Base-by-base conservation (phyloP, 2,113 vertebrate genomes). In the Trinectes maculatus region DNA sequence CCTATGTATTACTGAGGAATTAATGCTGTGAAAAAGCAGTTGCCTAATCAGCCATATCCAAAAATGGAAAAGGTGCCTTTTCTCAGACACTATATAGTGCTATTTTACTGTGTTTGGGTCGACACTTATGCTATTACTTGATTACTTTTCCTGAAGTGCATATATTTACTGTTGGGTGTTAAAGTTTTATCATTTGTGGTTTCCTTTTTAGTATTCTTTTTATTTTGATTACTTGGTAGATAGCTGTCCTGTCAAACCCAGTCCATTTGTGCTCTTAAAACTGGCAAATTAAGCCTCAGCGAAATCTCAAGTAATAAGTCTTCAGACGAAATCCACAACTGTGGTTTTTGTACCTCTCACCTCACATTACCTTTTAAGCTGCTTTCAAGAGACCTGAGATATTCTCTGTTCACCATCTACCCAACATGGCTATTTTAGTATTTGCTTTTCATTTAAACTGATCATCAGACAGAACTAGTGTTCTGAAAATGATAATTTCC, bases 1-100 rank as follows among this genome's bases (percentile, higher is more conserved):
- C n/a, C 33, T 31, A 18, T 79, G 77, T 49, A 67, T 80, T 68
- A 79, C 73, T 60, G 64, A 71, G 61, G 52, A 79, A 52, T 71
- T 18, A 49, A 62, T 59, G 28, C n/a, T 49, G 63, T 57, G 40
- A 52, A 77, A 70, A 66, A 48, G 3, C 6, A 55, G 53, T 47
- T 3, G 11, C 26, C n/a, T 72, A 39, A 60, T 74, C 34, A 61
- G 25, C 59, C 37, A 18, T 19, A 29, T 48, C 40, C 34, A 62
- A 58, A 44, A 59, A 25, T 63, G 29, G 48, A 79, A 42, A 13
- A 5, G 18, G 16, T 13, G 16, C 43, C 40, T 21, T 12, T 22
- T 11, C 24, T 33, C 16, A 29, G 16, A 46, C 19, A 12, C 8
- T 12, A 2, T 21, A 46, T 3, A n/a, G 7, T 6, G 1, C 33